A percentile compares a stretch with the other conserved stretches of the same genome.
Evolutionary conservation across 2,797 vertebrate species (phyloP).

Genomic region (Anguilla megastoma): DNA sequence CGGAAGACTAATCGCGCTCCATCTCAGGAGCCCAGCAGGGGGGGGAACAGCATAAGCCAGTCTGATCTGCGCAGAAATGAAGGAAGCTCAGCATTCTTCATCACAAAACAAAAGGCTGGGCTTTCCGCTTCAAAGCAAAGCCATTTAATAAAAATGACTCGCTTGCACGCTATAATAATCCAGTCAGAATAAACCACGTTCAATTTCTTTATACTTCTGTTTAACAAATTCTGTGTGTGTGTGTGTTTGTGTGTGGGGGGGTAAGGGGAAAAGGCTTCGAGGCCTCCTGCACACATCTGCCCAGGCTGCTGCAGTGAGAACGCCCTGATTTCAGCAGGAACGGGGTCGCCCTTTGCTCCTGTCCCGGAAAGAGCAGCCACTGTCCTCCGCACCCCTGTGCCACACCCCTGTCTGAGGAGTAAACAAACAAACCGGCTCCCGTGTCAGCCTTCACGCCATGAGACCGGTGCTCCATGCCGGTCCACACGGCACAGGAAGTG

Average conservation of each 20-base stretch:
- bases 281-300: neutral
- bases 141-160: slow-evolving; percentile 34
- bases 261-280: neutral
- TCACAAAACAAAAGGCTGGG: slow-evolving; percentile 28
- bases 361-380: slow-evolving; percentile 1
- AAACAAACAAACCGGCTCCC: neutral
- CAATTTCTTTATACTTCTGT: neutral
- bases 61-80: slow-evolving; percentile 9
- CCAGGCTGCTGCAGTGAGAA: neutral
- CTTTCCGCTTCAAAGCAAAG: slow-evolving; percentile 11
- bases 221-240: neutral
- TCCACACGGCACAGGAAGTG: neutral
- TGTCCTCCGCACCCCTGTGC: neutral
- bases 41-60: neutral
- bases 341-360: slow-evolving; percentile 32
- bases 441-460: neutral
- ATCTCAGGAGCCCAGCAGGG: neutral
- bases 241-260: neutral
- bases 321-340: neutral
- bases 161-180: neutral
- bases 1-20: neutral
- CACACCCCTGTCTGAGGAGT: neutral
- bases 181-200: neutral
- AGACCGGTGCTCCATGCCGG: no score
- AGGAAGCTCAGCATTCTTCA: neutral